Conservation (phyloP, 92 coral and sea anemone species). For the Palythoa heliodiscus region DNA sequence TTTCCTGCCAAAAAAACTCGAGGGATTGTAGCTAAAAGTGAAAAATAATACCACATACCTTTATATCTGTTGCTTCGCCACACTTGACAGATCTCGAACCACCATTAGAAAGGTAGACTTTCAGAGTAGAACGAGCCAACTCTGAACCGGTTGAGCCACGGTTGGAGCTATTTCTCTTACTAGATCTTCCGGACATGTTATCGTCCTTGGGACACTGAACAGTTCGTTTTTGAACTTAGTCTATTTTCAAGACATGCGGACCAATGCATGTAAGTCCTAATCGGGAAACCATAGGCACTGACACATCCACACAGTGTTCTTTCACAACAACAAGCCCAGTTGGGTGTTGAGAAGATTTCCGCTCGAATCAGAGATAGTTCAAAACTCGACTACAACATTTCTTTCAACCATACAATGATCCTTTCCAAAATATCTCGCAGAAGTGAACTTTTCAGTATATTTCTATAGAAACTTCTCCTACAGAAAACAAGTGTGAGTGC, state of each 20-base stretch:
- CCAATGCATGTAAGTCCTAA: constrained; percentile 31
- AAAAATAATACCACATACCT: constrained; percentile 63
- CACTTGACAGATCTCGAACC: constrained; percentile 96
- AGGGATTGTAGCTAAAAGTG: background rate
- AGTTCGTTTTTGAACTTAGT: background rate
- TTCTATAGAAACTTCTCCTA: background rate
- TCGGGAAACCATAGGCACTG: constrained; percentile 38
- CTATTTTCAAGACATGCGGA: constrained; percentile 34
- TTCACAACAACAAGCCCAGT: background rate
- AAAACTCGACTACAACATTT: constrained; percentile 29
- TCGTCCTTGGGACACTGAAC: constrained; percentile 11
- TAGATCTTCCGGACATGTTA: constrained; percentile 78
- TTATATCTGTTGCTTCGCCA: constrained; percentile 95
- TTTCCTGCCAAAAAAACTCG: background rate
- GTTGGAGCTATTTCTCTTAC: constrained; percentile 79
- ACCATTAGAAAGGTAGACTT: constrained; percentile 93
- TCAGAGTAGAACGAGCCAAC: constrained; percentile 89
- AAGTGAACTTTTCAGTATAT: constrained; percentile 8
- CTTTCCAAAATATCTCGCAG: background rate
- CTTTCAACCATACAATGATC: background rate
- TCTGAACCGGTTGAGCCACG: constrained; percentile 90
- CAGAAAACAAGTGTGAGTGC: constrained; percentile 28
- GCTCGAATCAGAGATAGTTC: constrained; percentile 7
- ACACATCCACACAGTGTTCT: background rate
- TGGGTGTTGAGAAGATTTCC: constrained; percentile 33